Base-by-base conservation (phyloP, 1,140 invertebrate genomes). In the Neodiprion lecontei region DNA sequence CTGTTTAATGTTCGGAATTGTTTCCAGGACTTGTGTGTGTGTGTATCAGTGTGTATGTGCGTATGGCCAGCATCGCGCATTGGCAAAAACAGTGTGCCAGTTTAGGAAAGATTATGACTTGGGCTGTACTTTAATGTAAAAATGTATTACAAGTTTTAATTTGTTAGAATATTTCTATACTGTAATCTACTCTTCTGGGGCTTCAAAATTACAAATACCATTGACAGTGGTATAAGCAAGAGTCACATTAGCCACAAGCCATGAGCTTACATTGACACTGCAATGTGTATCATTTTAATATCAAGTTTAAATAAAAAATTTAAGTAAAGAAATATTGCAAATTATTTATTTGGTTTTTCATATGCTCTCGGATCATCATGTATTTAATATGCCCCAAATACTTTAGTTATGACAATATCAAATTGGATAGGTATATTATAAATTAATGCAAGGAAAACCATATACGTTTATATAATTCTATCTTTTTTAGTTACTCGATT, bases 21-120 rank as follows among this genome's bases (percentile, higher is more conserved):
- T 40, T 40, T 40, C 0, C 28, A 40, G 28, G 28, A 40, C 28
- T 21, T 21, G 28, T 61, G 53, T 61, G 53, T 9, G 9, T 17
- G 53, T 61, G 11, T 12, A 9, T 14, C n/a, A 9, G 53, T 17
- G 53, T 7, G 9, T 61, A 61, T 17, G n/a, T 40, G 28, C 28
- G 5, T 40, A 40, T 40, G 28, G 28, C 28, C 28, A 40, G 28
- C 28, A 40, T 40, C 28, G 28, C 5, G 28, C 28, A 40, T 61
- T 61, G 53, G n/a, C 53, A 61, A 61, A 61, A 61, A 61, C n/a
- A 61, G 53, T 61, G n/a, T 61, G 53, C 53, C 11, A 61, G 53
- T 61, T 61, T 12, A 14, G 53, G 53, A 61, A 40, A 40, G 28
- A 40, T 40, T 40, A 40, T 40, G 28, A 40, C 53, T 61, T 61